Evolutionary conservation across 2,113 vertebrate genomes (phyloP).

Genomic region (Fulmarus glacialis): DNA sequence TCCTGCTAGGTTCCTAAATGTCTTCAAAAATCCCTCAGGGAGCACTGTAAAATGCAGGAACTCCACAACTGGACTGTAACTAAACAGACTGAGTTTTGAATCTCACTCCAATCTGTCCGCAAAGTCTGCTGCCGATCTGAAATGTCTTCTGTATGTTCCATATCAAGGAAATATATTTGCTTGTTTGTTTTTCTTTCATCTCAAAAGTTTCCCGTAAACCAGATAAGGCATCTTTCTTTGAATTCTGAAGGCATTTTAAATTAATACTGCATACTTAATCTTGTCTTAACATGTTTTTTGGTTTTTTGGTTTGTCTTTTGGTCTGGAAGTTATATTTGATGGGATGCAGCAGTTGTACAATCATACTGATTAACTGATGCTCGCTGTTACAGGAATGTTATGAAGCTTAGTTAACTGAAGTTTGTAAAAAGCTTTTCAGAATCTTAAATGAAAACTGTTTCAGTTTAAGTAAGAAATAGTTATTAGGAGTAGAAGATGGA

Average conservation of each 20-base stretch:
- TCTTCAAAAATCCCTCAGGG: background rate
- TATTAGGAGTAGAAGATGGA: background rate
- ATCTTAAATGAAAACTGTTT: background rate
- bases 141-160: background rate
- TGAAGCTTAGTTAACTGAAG: background rate
- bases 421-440: background rate
- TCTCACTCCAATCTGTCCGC: background rate
- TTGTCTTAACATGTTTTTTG: background rate
- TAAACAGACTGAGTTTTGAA: background rate
- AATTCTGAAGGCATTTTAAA: constrained; percentile 18
- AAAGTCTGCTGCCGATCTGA: background rate
- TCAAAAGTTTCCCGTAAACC: background rate
- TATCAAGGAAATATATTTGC: background rate
- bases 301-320: background rate
- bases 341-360: background rate
- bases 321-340: background rate
- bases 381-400: background rate
- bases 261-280: background rate
- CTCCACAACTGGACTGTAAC: background rate
- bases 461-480: background rate
- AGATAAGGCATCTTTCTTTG: background rate
- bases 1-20: background rate
- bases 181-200: background rate
- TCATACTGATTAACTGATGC: background rate
- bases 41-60: background rate